These are phyloP conservation scores for Lomographa bimaculata DNA, from an alignment of 2,888 invertebrate genomes.

Conservation along the genomic window DNA sequence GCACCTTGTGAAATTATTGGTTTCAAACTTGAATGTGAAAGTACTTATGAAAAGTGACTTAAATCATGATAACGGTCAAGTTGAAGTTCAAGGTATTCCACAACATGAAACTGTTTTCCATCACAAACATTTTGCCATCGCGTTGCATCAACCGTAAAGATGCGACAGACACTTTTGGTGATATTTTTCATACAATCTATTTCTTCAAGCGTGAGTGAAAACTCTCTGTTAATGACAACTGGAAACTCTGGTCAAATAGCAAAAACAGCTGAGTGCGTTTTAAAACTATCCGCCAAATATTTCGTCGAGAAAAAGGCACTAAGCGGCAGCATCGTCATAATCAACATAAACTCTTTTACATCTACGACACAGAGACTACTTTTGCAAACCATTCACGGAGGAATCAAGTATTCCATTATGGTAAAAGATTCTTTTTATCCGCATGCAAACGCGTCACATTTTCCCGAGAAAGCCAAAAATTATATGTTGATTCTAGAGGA, in stretches of 20 bases:
- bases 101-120: conserved; percentile 21
- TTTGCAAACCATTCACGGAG: conserved; percentile 70
- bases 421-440: conserved; percentile 76
- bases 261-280: conserved; percentile 76
- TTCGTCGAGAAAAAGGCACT: conserved; percentile 77
- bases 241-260: conserved; percentile 62
- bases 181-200: conserved; percentile 45
- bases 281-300: conserved; percentile 79
- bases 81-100: conserved; percentile 40
- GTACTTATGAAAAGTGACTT: conserved; percentile 14
- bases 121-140: conserved; percentile 11
- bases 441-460: conserved; percentile 79
- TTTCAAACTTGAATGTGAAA: conserved; percentile 15
- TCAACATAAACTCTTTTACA: conserved; percentile 73
- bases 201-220: conserved; percentile 51
- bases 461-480: conserved; percentile 81
- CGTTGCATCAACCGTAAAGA: conserved; percentile 36
- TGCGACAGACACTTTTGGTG: conserved; percentile 37
- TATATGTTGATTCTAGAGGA: conserved; percentile 80
- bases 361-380: conserved; percentile 68
- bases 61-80: conserved; percentile 16
- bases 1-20: conserved; percentile 12
- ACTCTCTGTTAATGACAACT: conserved; percentile 62
- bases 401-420: conserved; percentile 77
- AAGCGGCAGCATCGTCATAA: conserved; percentile 78